Conservation (phyloP, 1,140 invertebrate genomes). For the Daktulosphaira vitifoliae region DNA sequence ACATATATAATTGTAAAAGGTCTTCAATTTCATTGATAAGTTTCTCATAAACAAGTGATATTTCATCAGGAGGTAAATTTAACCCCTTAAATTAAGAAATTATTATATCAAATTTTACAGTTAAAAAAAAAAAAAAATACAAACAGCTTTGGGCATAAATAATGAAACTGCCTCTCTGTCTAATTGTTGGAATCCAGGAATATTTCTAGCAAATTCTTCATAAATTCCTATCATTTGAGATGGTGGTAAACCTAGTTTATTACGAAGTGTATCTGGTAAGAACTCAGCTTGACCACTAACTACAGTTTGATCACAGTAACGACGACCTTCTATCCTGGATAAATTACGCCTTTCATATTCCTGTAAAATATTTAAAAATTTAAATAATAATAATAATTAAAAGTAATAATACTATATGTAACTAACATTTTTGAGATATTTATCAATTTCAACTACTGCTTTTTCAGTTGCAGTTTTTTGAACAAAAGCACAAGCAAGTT, state of each 20-base stretch:
- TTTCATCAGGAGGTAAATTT: slow-evolving; percentile 48
- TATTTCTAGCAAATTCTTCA: slow-evolving; percentile 92
- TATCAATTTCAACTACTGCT: slow-evolving; percentile 90
- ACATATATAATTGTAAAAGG: slow-evolving; percentile 43
- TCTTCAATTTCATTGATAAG: slow-evolving; percentile 53
- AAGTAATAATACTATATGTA: background rate
- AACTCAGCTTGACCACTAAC: slow-evolving; percentile 79
- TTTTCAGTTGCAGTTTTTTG: slow-evolving; percentile 98
- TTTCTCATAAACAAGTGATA: slow-evolving; percentile 57
- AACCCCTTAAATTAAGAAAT: background rate
- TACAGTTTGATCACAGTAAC: slow-evolving; percentile 75
- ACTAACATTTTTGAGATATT: slow-evolving; percentile 54
- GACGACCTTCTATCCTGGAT: slow-evolving; percentile 53
- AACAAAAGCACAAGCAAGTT: slow-evolving; percentile 91
- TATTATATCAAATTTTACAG: background rate
- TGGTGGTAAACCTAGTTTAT: slow-evolving; percentile 79
- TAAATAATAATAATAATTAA: background rate
- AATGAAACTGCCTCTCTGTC: slow-evolving; percentile 63
- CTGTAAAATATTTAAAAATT: slow-evolving; percentile 39
- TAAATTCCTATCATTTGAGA: slow-evolving; percentile 85
- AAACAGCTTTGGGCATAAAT: slow-evolving; percentile 56
- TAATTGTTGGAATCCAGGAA: slow-evolving; percentile 85
- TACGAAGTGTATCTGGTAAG: slow-evolving; percentile 84
- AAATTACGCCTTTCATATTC: slow-evolving; percentile 56
- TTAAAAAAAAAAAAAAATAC: too few relatives aligned